phyloP scores from a whole-genome alignment of 2,888 invertebrate genomes.

The Linnaemya tessellans region DNA sequence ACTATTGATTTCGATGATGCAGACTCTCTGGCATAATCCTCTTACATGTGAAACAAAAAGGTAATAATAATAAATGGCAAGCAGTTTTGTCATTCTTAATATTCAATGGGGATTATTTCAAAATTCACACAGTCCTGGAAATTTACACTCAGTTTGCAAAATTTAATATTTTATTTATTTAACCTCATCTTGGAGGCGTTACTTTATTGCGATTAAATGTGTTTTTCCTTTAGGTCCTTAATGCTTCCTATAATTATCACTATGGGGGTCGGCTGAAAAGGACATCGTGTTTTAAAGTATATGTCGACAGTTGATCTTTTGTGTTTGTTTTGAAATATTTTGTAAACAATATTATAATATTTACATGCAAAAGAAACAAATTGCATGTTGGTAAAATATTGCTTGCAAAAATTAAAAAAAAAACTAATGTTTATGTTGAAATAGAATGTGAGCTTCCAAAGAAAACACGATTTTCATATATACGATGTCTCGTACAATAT shows the following conservation, averaged over 20 bases:
- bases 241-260: constrained; percentile 33
- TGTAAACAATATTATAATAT: neutral
- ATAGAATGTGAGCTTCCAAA: no score
- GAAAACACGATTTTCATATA: no score
- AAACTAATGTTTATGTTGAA: no score
- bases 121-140: constrained; percentile 38
- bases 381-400: neutral
- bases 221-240: constrained; percentile 10
- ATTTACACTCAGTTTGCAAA: constrained; percentile 8
- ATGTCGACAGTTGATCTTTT: constrained; percentile 30
- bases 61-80: neutral
- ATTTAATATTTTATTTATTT: neutral
- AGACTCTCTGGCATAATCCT: constrained; percentile 20
- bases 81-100: constrained; percentile 16
- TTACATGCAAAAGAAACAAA: neutral
- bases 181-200: constrained; percentile 38
- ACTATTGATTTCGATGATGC: constrained; percentile 30
- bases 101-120: constrained; percentile 45
- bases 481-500: no score
- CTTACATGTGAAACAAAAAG: constrained; percentile 41
- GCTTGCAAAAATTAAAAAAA: no score
- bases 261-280: constrained; percentile 22
- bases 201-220: constrained; percentile 12
- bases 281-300: constrained; percentile 25
- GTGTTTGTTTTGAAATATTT: neutral